Evolutionary conservation across 2,113 vertebrate genomes (phyloP), one percentile per base, ranked within the genome.

Genomic region (Meleagris gallopavo): DNA sequence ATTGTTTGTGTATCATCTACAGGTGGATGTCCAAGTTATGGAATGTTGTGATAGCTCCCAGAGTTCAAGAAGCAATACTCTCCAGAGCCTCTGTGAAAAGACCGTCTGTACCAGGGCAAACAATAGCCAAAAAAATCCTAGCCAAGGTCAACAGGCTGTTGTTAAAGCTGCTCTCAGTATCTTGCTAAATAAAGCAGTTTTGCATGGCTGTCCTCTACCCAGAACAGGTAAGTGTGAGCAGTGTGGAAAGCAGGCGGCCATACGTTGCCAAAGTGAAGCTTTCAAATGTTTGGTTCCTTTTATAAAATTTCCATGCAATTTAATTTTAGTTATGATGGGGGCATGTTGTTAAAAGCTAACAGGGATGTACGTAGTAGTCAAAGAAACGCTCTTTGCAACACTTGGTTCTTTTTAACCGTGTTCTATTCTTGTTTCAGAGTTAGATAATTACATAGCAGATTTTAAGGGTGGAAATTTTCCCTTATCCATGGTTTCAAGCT

Each of bases 11-110:
- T 84, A 20, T 30, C 84, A 20, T 29, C 84, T 72, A 43, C 86
- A 99, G 99, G 96, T 99, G 99, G 99, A 98, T 99, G 98, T 98
- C 98, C 72, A 98, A 98, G 80, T 97, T 99, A 71, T 99, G 99
- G 99, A 99, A 99, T 91, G 97, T 98, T 24, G 96, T 99, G 80
- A 98, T 99, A 34, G 98, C 99, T 87, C 99, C 99, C 74, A 98
- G 98, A 88, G 99, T 99, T 83, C 98, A 99, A 96, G 98, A 98
- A 93, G 98, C 99, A 90, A 98, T 99, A 94, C 96, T 99, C 79
- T 98, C 98, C 85, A 98, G 98, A 97, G 98, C 99, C 43, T 99
- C 98, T 32, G 94, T 98, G 95, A 98, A 97, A 95, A 98, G 97
- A 93, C 88, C 98, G 7, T 92, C 96, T 27, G 74, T 94, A 36